Evolutionary conservation across 2,888 invertebrate species (phyloP).

Genomic region (Siphlonurus alternatus): DNA sequence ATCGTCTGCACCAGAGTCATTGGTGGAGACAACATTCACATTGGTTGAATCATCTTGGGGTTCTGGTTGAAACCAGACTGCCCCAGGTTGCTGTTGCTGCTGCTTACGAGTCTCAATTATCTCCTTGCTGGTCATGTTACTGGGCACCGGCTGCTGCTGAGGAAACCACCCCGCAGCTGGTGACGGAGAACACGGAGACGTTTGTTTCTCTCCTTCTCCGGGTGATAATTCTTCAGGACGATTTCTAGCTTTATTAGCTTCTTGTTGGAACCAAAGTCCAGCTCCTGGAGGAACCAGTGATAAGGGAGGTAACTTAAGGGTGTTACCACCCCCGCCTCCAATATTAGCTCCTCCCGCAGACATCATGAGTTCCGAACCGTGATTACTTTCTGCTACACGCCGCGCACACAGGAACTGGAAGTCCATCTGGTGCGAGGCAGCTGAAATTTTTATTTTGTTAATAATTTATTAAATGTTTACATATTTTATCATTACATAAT

Average conservation of each 20-base stretch:
- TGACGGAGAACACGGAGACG: neutral
- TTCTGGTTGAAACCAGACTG: neutral
- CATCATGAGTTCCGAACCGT: neutral
- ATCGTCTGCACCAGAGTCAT: constrained; percentile 1
- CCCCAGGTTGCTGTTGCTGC: neutral
- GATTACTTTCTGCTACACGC: neutral
- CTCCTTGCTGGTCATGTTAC: neutral
- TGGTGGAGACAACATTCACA: constrained; percentile 1
- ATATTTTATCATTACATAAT: too few species aligned
- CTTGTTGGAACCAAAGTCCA: neutral
- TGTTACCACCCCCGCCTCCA: neutral
- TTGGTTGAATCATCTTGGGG: neutral
- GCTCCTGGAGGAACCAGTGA: neutral
- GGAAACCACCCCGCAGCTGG: constrained; percentile 6
- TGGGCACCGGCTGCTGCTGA: neutral
- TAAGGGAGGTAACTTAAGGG: neutral
- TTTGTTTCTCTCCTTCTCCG: neutral
- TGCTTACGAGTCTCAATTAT: neutral
- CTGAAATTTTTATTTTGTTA: neutral
- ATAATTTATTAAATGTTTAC: neutral
- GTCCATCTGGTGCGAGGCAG: constrained; percentile 6
- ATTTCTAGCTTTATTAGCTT: neutral
- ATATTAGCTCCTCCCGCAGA: neutral
- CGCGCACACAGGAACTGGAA: constrained; percentile 9
- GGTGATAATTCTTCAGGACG: neutral